Base-by-base conservation (phyloP, 2,888 invertebrate species). In the Andrena fulva region DNA sequence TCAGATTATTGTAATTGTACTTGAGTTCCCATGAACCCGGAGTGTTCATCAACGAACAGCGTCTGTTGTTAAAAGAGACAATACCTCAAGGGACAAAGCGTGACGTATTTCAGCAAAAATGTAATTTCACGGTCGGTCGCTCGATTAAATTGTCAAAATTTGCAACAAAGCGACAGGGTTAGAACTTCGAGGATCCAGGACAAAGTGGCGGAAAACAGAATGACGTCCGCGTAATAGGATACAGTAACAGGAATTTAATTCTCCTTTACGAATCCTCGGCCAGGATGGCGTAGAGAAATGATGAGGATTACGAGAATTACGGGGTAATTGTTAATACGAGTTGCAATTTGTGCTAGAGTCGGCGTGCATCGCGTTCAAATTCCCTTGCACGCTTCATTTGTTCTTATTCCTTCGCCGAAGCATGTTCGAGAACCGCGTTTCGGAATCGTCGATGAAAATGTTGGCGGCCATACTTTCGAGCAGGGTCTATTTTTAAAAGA, bases 311-410 rank as follows among this genome's bases (percentile, higher is more conserved):
- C 42, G 66, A 86, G 84, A 87, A 87, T 87, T 83, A 87, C 80
- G 50, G 33, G 74, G 70, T 85, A 86, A 86, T 85, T 83, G 77
- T 87, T 87, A 86, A 87, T 85, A 86, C 82, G 75, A 77, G 66
- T 78, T 79, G 84, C 73, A 79, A 85, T 86, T 86, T 86, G 72
- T 74, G 62, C 68, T 48, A 56, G 0, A 42, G 16, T 16, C 63
- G 52, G 60, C 54, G 64, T 60, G 54, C 52, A 59, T 27, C 50
- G 70, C 78, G 42, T 72, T 85, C 78, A 82, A 77, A 77, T 73
- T 74, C 68, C 78, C 67, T 69, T 74, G 62, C 70, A n/a, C 33
- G 76, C 62, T 77, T 70, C 60, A 69, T 74, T 82, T 67, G 71
- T 80, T 79, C 76, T 27, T 4, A 10, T 74, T 80, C 74, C 62